These are phyloP conservation scores for Drosophila navojoa DNA, from an alignment of 1,140 invertebrate genomes.

Conservation along the genomic window DNA sequence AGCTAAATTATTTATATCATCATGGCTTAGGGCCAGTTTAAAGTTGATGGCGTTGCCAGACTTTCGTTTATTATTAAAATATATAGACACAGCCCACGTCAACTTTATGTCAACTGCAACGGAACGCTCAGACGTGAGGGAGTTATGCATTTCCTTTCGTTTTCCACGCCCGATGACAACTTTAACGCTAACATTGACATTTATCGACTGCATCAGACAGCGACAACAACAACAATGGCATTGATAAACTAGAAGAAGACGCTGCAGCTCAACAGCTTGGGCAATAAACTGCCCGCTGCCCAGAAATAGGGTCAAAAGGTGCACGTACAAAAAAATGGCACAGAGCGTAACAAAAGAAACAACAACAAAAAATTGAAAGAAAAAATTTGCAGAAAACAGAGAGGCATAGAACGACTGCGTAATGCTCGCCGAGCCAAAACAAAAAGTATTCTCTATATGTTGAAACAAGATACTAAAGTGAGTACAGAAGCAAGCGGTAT, in stretches of 20 bases:
- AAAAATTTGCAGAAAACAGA: neutral
- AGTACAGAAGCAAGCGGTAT: too few relatives aligned
- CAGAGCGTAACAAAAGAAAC: neutral
- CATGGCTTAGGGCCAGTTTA: neutral
- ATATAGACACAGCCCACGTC: neutral
- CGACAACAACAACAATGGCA: neutral
- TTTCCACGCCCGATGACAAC: slow-evolving; percentile 11
- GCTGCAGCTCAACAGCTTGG: slow-evolving; percentile 20
- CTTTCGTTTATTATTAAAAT: neutral
- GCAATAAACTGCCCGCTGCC: slow-evolving; percentile 33
- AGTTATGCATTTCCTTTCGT: too few relatives aligned
- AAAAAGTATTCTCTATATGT: too few relatives aligned
- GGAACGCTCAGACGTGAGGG: neutral
- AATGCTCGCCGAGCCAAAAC: too few relatives aligned
- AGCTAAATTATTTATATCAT: neutral
- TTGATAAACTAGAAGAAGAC: slow-evolving; percentile 1
- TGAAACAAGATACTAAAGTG: too few relatives aligned
- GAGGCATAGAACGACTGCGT: too few relatives aligned
- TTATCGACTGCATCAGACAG: slow-evolving; percentile 29
- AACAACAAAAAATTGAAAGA: neutral
- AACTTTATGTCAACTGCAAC: slow-evolving; percentile 4
- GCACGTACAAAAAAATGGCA: slow-evolving; percentile 1
- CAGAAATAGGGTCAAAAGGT: slow-evolving; percentile 9
- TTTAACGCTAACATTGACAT: slow-evolving; percentile 30
- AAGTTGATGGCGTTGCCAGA: neutral